Evolutionary conservation across 2,113 vertebrate genomes (phyloP).

Genomic region (Silurus meridionalis): DNA sequence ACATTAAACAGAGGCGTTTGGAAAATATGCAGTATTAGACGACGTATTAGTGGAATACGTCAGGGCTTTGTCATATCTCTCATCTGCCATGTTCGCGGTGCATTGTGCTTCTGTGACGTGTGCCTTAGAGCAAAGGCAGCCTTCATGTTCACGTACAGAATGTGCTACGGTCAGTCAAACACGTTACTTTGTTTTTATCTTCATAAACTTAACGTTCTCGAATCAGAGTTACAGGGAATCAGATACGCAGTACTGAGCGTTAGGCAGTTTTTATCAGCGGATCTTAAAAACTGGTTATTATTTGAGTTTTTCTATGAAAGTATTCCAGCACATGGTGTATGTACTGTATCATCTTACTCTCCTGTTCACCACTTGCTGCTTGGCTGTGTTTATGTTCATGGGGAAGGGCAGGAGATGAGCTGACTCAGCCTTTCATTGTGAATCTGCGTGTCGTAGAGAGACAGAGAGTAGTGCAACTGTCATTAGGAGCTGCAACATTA

Average conservation of each 20-base stretch:
- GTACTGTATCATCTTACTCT: slow-evolving; percentile 52
- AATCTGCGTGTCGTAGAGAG: slow-evolving; percentile 65
- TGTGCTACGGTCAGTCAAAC: not conserved
- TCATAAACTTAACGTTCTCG: slow-evolving; percentile 5
- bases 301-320: slow-evolving; percentile 14
- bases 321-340: slow-evolving; percentile 17
- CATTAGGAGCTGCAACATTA: slow-evolving; percentile 65
- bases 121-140: slow-evolving; percentile 1
- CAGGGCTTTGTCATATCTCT: not conserved
- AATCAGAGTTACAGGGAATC: slow-evolving; percentile 16
- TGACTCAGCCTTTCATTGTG: slow-evolving; percentile 58
- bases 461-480: slow-evolving; percentile 58
- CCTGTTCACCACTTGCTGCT: slow-evolving; percentile 52
- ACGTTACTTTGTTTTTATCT: not conserved
- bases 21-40: slow-evolving; percentile 35
- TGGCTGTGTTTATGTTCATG: slow-evolving; percentile 46
- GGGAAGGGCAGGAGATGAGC: slow-evolving; percentile 39
- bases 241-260: not conserved
- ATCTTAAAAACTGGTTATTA: not conserved
- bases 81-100: not conserved
- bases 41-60: not conserved
- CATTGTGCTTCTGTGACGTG: slow-evolving; percentile 20
- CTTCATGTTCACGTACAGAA: not conserved
- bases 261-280: not conserved
- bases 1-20: not conserved